These are phyloP conservation scores for Aleiodes sp. DNA, from an alignment of 1,140 invertebrate species.

Conservation along the genomic window DNA sequence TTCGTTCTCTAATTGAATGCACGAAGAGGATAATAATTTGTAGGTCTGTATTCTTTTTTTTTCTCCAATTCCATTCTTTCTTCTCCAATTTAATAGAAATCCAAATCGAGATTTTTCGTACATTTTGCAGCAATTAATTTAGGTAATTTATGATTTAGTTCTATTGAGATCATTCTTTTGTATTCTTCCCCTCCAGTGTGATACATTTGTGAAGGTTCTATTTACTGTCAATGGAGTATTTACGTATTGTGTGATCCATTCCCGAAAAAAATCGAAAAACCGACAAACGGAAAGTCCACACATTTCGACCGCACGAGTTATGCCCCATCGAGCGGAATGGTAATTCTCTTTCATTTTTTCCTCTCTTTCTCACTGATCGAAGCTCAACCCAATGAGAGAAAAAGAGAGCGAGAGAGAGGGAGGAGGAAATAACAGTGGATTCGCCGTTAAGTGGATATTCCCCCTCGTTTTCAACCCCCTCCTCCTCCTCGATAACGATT, in stretches of 20 bases:
- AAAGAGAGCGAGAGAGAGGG: too few relatives aligned
- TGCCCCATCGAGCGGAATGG: constrained; percentile 30
- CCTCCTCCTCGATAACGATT: constrained; percentile 27
- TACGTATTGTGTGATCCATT: neutral
- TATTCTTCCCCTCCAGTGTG: neutral
- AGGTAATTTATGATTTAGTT: neutral
- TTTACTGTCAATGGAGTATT: constrained; percentile 1
- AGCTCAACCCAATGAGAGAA: constrained; percentile 15
- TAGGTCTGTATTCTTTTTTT: too few relatives aligned
- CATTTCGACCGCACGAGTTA: constrained; percentile 19
- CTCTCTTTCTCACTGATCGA: neutral
- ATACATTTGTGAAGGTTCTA: neutral
- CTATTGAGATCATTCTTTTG: constrained; percentile 1
- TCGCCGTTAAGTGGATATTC: constrained; percentile 36
- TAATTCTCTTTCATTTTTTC: constrained; percentile 33
- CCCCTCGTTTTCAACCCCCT: neutral
- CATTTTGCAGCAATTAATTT: neutral
- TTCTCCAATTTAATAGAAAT: too few relatives aligned
- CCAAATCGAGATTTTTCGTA: too few relatives aligned
- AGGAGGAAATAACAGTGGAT: constrained; percentile 28
- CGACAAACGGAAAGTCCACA: constrained; percentile 17
- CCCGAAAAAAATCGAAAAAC: neutral
- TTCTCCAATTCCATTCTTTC: neutral
- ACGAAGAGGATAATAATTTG: too few relatives aligned
- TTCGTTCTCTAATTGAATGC: too few relatives aligned